Conservation (phyloP, 2,888 invertebrate species). For the Drosophila infuscata region DNA sequence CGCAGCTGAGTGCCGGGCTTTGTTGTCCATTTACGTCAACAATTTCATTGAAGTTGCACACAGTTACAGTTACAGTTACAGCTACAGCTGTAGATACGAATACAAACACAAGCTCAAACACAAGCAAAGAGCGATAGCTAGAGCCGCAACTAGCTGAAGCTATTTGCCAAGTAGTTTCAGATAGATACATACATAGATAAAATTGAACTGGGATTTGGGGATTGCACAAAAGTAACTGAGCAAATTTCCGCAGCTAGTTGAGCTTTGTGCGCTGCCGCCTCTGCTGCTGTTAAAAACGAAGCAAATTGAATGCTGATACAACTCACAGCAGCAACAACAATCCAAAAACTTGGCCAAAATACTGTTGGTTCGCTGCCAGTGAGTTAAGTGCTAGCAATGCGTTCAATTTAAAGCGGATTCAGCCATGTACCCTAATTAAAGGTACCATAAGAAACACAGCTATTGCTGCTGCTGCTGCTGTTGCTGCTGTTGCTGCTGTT, state of each 20-base stretch:
- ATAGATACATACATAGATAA: slow-evolving; percentile 81
- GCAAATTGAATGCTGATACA: slow-evolving; percentile 74
- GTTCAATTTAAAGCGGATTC: slow-evolving; percentile 59
- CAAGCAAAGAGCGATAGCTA: slow-evolving; percentile 11
- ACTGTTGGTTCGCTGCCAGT: slow-evolving; percentile 12
- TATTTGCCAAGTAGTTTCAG: slow-evolving; percentile 75
- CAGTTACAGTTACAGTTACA: slow-evolving; percentile 13
- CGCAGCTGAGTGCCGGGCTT: slow-evolving; percentile 72
- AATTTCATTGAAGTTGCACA: slow-evolving; percentile 67
- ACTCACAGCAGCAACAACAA: slow-evolving; percentile 12
- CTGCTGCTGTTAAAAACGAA: slow-evolving; percentile 45
- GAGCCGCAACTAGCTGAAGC: slow-evolving; percentile 28
- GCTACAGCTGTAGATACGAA: slow-evolving; percentile 5
- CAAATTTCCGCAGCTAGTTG: slow-evolving; percentile 80
- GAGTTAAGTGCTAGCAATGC: slow-evolving; percentile 50
- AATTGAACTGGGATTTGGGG: slow-evolving; percentile 81
- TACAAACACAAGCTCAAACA: slow-evolving; percentile 14
- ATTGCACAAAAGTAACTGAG: slow-evolving; percentile 80
- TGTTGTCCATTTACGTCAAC: slow-evolving; percentile 79
- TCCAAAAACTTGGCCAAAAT: slow-evolving; percentile 42
- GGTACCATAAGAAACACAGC: slow-evolving; percentile 43
- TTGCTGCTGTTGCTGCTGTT: slow-evolving; percentile 7
- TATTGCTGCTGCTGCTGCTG: slow-evolving; percentile 12
- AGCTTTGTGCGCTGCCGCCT: slow-evolving; percentile 45
- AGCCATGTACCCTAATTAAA: slow-evolving; percentile 61